A percentile compares a stretch with the other conserved stretches of the same genome.
Evolutionary conservation across 2,113 vertebrate genomes (phyloP).

Genomic region (Chionomys nivalis): DNA sequence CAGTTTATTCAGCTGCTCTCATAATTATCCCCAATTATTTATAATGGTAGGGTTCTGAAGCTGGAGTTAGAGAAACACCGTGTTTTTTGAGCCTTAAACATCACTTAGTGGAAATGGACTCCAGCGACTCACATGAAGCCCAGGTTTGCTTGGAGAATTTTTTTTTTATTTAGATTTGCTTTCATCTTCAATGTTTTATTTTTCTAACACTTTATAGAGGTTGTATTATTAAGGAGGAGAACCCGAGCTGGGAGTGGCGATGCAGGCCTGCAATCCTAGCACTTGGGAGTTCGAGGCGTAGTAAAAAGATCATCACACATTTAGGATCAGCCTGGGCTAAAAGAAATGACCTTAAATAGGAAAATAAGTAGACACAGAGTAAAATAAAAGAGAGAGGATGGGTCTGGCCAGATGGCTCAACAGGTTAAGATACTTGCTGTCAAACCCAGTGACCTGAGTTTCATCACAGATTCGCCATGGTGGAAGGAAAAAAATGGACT

Average conservation of each 20-base stretch:
- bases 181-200: conserved; percentile 44
- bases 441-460: background rate
- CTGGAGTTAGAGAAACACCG: conserved; percentile 30
- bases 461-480: too few species aligned
- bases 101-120: conserved; percentile 6
- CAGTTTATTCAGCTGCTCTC: conserved; percentile 71
- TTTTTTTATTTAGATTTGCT: background rate
- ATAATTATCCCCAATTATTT: conserved; percentile 66
- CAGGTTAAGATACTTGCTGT: background rate
- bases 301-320: background rate
- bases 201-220: background rate
- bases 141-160: conserved; percentile 41
- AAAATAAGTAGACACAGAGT: background rate
- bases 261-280: background rate
- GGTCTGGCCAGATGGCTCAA: background rate
- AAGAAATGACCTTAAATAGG: background rate
- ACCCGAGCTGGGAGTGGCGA: background rate
- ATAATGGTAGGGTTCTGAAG: conserved; percentile 45
- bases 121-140: background rate
- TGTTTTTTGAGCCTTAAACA: background rate
- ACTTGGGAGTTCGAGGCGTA: background rate
- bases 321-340: background rate
- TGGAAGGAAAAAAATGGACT: background rate
- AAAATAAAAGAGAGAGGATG: background rate
- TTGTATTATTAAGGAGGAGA: background rate